These are phyloP conservation scores for Spheniscus humboldti DNA, from an alignment of 2,797 vertebrate species.

Conservation along the genomic window DNA sequence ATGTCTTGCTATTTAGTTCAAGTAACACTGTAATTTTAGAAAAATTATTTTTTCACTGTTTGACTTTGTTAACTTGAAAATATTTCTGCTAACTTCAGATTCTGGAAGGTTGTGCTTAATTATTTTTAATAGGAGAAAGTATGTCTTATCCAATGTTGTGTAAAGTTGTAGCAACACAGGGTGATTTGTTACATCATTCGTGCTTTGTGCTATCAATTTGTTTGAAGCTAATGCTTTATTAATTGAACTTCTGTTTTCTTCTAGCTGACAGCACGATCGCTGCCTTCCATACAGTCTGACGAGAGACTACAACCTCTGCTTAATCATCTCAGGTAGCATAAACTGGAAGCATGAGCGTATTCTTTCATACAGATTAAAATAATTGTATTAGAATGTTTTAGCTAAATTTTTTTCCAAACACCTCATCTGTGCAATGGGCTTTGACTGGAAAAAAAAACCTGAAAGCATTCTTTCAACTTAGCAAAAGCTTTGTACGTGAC, in stretches of 20 bases:
- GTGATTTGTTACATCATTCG: not conserved
- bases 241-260: slow-evolving; percentile 44
- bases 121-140: not conserved
- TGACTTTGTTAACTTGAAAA: not conserved
- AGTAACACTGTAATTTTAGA: not conserved
- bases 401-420: not conserved
- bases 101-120: not conserved
- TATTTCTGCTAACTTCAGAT: not conserved
- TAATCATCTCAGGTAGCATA: slow-evolving; percentile 91
- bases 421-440: not conserved
- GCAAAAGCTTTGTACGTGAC: not conserved
- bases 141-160: not conserved
- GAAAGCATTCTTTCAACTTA: not conserved
- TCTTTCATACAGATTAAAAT: not conserved
- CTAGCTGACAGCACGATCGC: slow-evolving; percentile 89
- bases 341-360: not conserved
- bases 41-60: not conserved
- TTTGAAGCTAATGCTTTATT: not conserved
- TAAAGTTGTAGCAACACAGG: not conserved
- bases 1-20: not conserved
- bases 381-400: not conserved
- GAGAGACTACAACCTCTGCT: slow-evolving; percentile 95
- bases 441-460: not conserved
- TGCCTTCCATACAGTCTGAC: slow-evolving; percentile 91
- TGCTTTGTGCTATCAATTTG: not conserved